Conservation (phyloP, 2,113 vertebrate species). For the Ceyx cyanopectus region DNA sequence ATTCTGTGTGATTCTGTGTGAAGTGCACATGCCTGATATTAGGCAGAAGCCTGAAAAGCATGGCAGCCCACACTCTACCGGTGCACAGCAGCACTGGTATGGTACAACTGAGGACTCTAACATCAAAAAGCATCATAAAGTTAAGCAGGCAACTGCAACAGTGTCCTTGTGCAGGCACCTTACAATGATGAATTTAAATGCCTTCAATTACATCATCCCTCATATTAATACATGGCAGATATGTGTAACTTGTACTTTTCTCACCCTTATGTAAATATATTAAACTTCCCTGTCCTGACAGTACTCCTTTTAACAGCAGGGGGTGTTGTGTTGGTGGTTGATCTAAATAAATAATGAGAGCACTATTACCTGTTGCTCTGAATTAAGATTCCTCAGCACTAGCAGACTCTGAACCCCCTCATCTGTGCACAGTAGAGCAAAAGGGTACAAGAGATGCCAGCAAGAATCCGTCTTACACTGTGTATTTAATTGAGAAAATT, state of each 20-base stretch:
- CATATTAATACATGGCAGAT: background rate
- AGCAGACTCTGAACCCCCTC: background rate
- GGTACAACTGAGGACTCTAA: background rate
- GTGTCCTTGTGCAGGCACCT: background rate
- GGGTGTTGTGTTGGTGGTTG: background rate
- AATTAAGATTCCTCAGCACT: background rate
- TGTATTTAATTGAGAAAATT: background rate
- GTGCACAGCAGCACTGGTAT: background rate
- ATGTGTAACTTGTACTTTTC: background rate
- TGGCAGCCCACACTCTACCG: fast-evolving
- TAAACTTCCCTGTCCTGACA: background rate
- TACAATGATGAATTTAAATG: background rate
- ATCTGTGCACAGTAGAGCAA: background rate
- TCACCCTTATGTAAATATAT: background rate
- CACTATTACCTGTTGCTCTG: background rate
- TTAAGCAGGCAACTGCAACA: background rate
- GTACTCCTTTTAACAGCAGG: background rate
- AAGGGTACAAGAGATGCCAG: background rate
- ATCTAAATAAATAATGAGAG: background rate
- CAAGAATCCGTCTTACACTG: background rate
- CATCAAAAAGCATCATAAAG: background rate
- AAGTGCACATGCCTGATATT: background rate
- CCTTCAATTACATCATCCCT: background rate
- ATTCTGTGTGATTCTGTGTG: too few species aligned
- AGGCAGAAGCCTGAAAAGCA: background rate